Evolutionary conservation across 1,140 invertebrate genomes (phyloP).

Genomic region (Acromyrmex echinatior): DNA sequence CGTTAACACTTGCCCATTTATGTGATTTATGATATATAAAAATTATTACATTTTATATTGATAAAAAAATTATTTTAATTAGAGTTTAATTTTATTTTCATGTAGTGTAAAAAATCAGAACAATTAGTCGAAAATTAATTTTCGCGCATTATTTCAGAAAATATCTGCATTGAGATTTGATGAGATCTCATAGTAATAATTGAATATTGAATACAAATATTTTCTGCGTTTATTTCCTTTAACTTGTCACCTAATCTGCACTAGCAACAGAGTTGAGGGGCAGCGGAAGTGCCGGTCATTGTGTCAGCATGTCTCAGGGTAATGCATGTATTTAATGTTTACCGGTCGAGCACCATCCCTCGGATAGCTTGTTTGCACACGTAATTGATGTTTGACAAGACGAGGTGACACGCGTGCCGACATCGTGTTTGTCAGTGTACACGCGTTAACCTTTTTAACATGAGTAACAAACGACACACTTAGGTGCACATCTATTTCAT

Average conservation of each 20-base stretch:
- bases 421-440: slow-evolving; percentile 68
- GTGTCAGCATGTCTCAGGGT: slow-evolving; percentile 70
- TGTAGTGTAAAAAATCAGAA: background rate
- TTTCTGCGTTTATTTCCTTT: slow-evolving; percentile 23
- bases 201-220: slow-evolving; percentile 18
- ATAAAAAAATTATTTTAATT: slow-evolving; percentile 1
- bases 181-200: background rate
- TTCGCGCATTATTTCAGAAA: background rate
- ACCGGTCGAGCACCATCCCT: slow-evolving; percentile 72
- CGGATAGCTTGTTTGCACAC: slow-evolving; percentile 75
- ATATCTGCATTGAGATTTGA: background rate
- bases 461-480: slow-evolving; percentile 49
- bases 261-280: slow-evolving; percentile 15
- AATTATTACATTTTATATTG: slow-evolving; percentile 15
- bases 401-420: slow-evolving; percentile 72
- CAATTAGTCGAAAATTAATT: background rate
- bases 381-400: slow-evolving; percentile 83
- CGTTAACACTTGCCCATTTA: background rate
- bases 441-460: slow-evolving; percentile 70
- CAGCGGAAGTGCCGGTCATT: slow-evolving; percentile 67
- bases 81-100: background rate
- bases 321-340: slow-evolving; percentile 74
- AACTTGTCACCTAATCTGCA: slow-evolving; percentile 53
- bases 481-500: slow-evolving; percentile 39
- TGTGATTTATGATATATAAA: background rate